These are phyloP conservation scores for Ametastegia equiseti DNA, from an alignment of 2,888 invertebrate genomes.

Conservation along the genomic window DNA sequence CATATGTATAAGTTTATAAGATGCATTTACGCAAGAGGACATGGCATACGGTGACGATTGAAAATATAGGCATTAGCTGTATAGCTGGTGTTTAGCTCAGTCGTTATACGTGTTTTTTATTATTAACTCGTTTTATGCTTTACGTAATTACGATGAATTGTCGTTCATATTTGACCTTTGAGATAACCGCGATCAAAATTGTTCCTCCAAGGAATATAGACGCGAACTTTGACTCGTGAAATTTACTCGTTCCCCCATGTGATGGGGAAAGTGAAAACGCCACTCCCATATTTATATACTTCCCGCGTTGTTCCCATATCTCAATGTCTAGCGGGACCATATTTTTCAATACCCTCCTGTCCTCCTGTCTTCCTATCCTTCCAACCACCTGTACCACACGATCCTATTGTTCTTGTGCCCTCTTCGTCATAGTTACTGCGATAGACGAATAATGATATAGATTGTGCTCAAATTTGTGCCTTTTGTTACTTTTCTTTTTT, in stretches of 20 bases:
- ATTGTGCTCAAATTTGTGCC: neutral
- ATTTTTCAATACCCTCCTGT: neutral
- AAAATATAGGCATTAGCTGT: too few species aligned
- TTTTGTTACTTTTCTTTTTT: too few species aligned
- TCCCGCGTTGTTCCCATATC: conserved; percentile 3
- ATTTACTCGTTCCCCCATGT: neutral
- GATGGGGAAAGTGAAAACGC: conserved; percentile 37
- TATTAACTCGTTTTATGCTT: neutral
- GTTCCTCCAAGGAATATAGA: neutral
- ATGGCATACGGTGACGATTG: neutral
- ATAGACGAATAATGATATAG: neutral
- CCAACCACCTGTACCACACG: neutral
- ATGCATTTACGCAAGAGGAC: neutral
- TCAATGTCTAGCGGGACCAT: neutral
- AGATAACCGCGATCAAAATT: conserved; percentile 10
- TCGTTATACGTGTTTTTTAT: neutral
- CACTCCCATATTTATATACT: conserved; percentile 39
- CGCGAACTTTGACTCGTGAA: conserved; percentile 20
- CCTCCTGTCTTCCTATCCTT: neutral
- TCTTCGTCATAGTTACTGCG: neutral
- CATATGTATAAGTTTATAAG: too few species aligned
- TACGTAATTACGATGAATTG: neutral
- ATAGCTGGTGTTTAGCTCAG: neutral
- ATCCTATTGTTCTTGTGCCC: neutral
- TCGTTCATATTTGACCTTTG: conserved; percentile 18